Percentiles rank a stretch among this genome's conserved stretches.
Conservation (phyloP, 2,797 vertebrate genomes). For the Varecia variegata region DNA sequence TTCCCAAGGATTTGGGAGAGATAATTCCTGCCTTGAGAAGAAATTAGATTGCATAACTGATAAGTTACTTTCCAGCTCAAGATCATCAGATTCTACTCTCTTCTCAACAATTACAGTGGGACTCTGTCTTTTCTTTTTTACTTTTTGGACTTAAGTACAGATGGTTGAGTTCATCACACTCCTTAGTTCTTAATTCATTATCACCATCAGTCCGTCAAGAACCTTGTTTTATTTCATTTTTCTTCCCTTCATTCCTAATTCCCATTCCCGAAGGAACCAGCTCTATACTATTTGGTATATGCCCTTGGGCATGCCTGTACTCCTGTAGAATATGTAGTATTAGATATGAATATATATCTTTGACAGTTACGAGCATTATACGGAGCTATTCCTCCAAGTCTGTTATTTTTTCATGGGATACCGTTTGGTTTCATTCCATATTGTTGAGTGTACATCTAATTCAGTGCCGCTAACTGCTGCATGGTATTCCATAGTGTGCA, state of each 20-base stretch:
- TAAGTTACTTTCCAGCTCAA: not conserved
- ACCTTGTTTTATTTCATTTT: not conserved
- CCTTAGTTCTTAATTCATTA: not conserved
- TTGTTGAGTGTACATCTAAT: not conserved
- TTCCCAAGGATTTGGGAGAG: not conserved
- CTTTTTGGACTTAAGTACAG: not conserved
- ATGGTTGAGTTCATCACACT: not conserved
- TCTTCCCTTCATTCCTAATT: not conserved
- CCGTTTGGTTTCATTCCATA: not conserved
- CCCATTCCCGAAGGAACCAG: not conserved
- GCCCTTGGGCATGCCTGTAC: not conserved
- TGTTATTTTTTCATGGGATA: not conserved
- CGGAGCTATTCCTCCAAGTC: not conserved
- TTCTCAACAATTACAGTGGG: not conserved
- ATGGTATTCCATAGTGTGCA: not conserved
- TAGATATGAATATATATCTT: not conserved
- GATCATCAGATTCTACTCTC: not conserved
- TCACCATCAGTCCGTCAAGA: not conserved
- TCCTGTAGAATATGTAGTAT: not conserved
- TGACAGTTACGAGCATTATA: not conserved
- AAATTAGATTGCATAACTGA: not conserved
- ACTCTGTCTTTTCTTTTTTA: not conserved
- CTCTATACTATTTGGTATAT: not conserved
- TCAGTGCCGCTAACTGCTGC: not conserved
- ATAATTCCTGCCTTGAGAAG: not conserved